Conservation (phyloP, 2,888 invertebrate genomes). For the Agelastica alni region DNA sequence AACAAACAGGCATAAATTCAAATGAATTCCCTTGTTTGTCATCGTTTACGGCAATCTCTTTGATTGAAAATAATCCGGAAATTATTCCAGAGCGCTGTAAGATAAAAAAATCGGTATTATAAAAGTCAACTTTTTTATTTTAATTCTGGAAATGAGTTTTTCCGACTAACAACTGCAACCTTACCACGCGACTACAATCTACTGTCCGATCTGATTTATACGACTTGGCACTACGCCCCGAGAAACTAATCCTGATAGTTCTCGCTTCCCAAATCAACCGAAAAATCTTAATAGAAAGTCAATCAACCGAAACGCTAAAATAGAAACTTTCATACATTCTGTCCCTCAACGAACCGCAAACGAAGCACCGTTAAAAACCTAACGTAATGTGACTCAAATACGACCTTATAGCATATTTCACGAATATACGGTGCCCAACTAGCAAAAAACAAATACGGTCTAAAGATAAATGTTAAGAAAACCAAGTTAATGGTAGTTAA, state of each 20-base stretch:
- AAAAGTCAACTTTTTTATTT: slow-evolving; percentile 24
- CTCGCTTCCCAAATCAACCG: slow-evolving; percentile 15
- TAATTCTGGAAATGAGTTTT: slow-evolving; percentile 24
- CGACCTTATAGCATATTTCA: too few relatives aligned
- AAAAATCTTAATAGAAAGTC: not conserved
- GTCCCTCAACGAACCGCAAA: too few relatives aligned
- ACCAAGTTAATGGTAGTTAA: too few relatives aligned
- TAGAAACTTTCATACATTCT: too few relatives aligned
- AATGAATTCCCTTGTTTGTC: slow-evolving; percentile 17
- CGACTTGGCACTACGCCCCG: slow-evolving; percentile 17
- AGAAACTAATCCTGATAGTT: slow-evolving; percentile 15
- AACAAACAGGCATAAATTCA: too few relatives aligned
- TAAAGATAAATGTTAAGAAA: too few relatives aligned
- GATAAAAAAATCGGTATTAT: slow-evolving; percentile 21
- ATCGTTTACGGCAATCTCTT: slow-evolving; percentile 5
- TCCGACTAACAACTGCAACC: slow-evolving; percentile 20
- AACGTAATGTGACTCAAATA: too few relatives aligned
- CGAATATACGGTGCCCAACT: too few relatives aligned
- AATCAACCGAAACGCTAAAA: too few relatives aligned
- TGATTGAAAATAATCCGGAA: slow-evolving; percentile 24
- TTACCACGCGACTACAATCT: slow-evolving; percentile 19
- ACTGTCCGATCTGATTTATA: slow-evolving; percentile 21
- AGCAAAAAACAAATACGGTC: too few relatives aligned
- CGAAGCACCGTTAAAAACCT: too few relatives aligned
- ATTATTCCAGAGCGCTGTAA: slow-evolving; percentile 14